phyloP scores from a whole-genome alignment of 2,888 invertebrate species.

The Thecocarcelia acutangulata region DNA sequence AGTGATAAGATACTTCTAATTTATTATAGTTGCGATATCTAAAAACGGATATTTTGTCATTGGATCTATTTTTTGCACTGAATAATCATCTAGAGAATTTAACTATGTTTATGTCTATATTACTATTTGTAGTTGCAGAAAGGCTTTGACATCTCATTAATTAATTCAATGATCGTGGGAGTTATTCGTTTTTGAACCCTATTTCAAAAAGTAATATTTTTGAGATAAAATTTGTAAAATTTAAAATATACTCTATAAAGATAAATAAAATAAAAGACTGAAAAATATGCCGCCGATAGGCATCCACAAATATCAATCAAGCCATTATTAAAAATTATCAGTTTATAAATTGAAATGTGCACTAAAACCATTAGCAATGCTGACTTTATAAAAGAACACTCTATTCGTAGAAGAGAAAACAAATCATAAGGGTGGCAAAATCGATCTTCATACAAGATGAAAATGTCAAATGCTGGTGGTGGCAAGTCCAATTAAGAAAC shows the following conservation, averaged over 20 bases:
- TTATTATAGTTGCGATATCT: too few species aligned
- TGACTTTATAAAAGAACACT: background rate
- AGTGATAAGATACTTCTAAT: too few species aligned
- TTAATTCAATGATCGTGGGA: too few species aligned
- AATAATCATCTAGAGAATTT: too few species aligned
- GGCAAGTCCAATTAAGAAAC: constrained; percentile 54
- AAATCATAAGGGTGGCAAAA: constrained; percentile 14
- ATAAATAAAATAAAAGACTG: background rate
- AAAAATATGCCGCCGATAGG: constrained; percentile 27
- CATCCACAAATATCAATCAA: constrained; percentile 63
- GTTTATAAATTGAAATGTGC: constrained; percentile 50
- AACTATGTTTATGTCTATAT: too few species aligned
- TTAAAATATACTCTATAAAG: background rate
- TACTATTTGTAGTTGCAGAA: too few species aligned
- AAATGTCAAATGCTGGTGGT: constrained; percentile 45
- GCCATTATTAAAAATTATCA: constrained; percentile 63
- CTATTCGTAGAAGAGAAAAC: background rate
- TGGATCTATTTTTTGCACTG: too few species aligned
- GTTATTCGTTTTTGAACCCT: too few species aligned
- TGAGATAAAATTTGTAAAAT: constrained; percentile 9
- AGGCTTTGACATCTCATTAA: too few species aligned
- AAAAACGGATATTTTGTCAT: too few species aligned
- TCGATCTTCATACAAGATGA: constrained; percentile 18
- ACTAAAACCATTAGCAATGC: constrained; percentile 26
- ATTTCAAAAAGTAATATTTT: too few species aligned